A percentile compares a stretch with the other conserved stretches of the same genome.
These are phyloP conservation scores for Cantharis rustica DNA, from an alignment of 2,888 invertebrate genomes.

Conservation along the genomic window DNA sequence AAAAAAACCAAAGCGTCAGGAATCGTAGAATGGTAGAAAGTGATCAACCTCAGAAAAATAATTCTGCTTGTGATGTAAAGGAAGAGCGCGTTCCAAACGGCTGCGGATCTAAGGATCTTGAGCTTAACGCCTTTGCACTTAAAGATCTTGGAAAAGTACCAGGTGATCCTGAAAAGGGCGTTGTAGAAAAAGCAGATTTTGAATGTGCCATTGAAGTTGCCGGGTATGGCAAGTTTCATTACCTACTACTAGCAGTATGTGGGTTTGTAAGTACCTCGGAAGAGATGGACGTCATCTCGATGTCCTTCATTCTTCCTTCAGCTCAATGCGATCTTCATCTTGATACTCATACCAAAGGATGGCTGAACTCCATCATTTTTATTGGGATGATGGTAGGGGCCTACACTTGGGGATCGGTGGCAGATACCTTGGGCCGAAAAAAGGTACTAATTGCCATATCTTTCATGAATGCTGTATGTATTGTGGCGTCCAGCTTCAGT, in stretches of 20 bases:
- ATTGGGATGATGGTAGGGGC: conserved; percentile 92
- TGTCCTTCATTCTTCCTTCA: conserved; percentile 92
- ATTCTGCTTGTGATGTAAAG: conserved; percentile 84
- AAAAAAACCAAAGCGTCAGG: conserved; percentile 42
- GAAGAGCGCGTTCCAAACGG: conserved; percentile 80
- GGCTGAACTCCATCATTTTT: conserved; percentile 68
- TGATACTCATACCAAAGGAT: conserved; percentile 83
- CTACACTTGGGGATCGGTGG: conserved; percentile 90
- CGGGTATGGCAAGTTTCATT: conserved; percentile 89
- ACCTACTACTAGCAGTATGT: conserved; percentile 86
- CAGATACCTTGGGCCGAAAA: conserved; percentile 86
- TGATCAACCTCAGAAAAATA: conserved; percentile 77
- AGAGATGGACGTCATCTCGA: conserved; percentile 94
- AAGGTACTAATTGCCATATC: conserved; percentile 88
- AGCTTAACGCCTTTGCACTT: conserved; percentile 44
- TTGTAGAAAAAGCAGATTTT: conserved; percentile 79
- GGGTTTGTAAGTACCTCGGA: conserved; percentile 94
- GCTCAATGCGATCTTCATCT: conserved; percentile 91
- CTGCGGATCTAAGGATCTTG: conserved; percentile 70
- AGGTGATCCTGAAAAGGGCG: conserved; percentile 67
- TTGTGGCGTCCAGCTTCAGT: conserved; percentile 88
- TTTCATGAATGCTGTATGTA: conserved; percentile 87
- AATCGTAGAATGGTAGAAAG: conserved; percentile 88
- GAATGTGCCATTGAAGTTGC: conserved; percentile 86
- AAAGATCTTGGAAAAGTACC: conserved; percentile 51